A percentile compares a stretch with the other conserved stretches of the same genome.
Evolutionary conservation across 2,888 invertebrate genomes (phyloP).

Genomic region (Biston stratarius): DNA sequence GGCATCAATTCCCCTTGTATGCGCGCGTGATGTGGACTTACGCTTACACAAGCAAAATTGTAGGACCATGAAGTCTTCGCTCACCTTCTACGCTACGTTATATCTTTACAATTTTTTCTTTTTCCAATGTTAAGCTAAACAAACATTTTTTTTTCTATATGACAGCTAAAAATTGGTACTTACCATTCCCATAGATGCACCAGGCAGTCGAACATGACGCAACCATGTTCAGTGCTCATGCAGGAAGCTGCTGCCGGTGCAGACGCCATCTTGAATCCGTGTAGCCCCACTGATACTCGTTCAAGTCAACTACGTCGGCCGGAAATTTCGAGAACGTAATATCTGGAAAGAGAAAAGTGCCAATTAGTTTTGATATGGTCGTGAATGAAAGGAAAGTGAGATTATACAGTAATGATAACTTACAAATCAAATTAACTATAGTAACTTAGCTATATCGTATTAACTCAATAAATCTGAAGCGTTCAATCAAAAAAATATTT

Average conservation of each 20-base stretch:
- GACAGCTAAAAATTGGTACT: slow-evolving; percentile 54
- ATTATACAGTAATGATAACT: slow-evolving; percentile 41
- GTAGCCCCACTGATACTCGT: slow-evolving; percentile 37
- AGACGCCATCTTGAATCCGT: slow-evolving; percentile 66
- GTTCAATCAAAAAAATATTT: neutral
- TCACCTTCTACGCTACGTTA: too few relatives aligned
- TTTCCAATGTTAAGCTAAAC: too few relatives aligned
- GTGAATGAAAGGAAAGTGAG: slow-evolving; percentile 68
- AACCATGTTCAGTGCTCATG: slow-evolving; percentile 78
- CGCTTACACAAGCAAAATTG: too few relatives aligned
- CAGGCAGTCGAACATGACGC: slow-evolving; percentile 82
- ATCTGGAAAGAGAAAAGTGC: slow-evolving; percentile 75
- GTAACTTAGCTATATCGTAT: neutral
- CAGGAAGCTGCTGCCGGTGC: slow-evolving; percentile 75
- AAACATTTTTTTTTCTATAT: too few relatives aligned
- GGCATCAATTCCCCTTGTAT: too few relatives aligned
- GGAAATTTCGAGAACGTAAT: slow-evolving; percentile 56
- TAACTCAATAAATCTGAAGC: neutral
- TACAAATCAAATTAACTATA: neutral
- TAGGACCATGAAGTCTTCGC: too few relatives aligned
- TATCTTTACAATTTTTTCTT: too few relatives aligned
- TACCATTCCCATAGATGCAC: slow-evolving; percentile 83
- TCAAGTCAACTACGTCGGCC: slow-evolving; percentile 42
- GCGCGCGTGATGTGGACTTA: too few relatives aligned
- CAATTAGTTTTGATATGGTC: slow-evolving; percentile 65